phyloP scores from a whole-genome alignment of 2,888 invertebrate genomes.

The Toxonevra muliebris region DNA sequence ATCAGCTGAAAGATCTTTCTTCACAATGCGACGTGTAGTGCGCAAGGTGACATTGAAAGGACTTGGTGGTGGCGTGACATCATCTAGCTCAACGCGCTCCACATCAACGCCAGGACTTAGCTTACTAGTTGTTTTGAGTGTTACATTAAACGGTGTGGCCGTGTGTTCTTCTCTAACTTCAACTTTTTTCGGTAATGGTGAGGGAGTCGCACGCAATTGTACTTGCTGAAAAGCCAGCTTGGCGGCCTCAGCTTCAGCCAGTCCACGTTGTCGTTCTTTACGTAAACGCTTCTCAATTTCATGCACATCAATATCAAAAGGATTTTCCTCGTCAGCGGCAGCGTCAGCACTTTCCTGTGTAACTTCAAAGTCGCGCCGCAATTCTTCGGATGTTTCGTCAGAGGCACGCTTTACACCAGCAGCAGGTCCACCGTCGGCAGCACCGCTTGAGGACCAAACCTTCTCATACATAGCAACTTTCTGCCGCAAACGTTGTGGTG shows the following conservation, averaged over 20 bases:
- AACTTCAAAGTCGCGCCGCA: conserved; percentile 54
- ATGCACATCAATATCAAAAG: conserved; percentile 68
- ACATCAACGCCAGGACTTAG: conserved; percentile 50
- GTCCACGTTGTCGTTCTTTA: conserved; percentile 67
- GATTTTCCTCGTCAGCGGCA: conserved; percentile 42
- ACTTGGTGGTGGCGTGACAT: conserved; percentile 42
- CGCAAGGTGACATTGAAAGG: conserved; percentile 57
- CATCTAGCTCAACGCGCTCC: conserved; percentile 44
- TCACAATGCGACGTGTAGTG: conserved; percentile 38
- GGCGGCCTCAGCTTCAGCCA: conserved; percentile 65
- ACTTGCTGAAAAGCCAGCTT: conserved; percentile 68
- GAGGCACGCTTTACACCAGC: conserved; percentile 51
- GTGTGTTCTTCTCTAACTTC: conserved; percentile 53
- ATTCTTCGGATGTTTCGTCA: conserved; percentile 53
- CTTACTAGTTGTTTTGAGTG: conserved; percentile 65
- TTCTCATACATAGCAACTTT: conserved; percentile 84
- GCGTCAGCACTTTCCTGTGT: conserved; percentile 47
- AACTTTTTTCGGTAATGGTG: conserved; percentile 66
- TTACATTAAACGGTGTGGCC: conserved; percentile 63
- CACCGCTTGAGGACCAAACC: conserved; percentile 72
- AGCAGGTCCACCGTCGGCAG: conserved; percentile 18
- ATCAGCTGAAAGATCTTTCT: conserved; percentile 21
- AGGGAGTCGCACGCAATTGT: conserved; percentile 70
- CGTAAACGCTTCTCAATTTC: conserved; percentile 71
- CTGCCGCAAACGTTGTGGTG: conserved; percentile 71